Base-by-base conservation (phyloP, 2,797 vertebrate genomes). In the Momotus momota region DNA sequence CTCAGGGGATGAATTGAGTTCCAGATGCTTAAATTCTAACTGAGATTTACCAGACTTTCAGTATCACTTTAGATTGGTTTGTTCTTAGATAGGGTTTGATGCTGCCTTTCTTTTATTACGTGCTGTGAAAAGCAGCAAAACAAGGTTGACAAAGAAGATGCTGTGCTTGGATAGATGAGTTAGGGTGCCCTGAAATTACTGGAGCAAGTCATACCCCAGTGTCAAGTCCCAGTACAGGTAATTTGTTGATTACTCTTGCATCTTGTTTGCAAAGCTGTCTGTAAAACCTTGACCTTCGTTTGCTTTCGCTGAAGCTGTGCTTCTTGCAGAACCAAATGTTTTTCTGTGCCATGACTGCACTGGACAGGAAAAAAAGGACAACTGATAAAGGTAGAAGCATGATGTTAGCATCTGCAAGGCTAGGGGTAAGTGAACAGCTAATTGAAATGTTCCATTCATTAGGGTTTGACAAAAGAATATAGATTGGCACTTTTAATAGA, bases 321-420 rank as follows among this genome's bases (percentile, higher is more conserved):
- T 72, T 72, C 38, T 67, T 85, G 49, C 70, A 64, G 81, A 88
- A 35, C 19, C 8, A 27, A 83, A 38, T 1, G 1, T 1, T 4
- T 41, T 77, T 51, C 48, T 51, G 9, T 67, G 48, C 29, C 7
- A 1, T 75, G 58, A 29, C 58, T 73, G 60, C 43, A 13, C 38
- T 23, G 41, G 62, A 5, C 27, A 35, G 71, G 70, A 72, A 89
- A 74, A 31, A 54, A 1, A 35, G 0, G 46, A 35, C 51, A 62
- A 3, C 23, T 0, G 0, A 0, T 48, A n/a, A 33, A 20, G 11
- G 33, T 4, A 62, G 40, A 81, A 69, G 25, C 0, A 0, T 31
- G 12, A 58, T 79, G 23, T 48, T 41, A 21, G 55, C n/a, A 58
- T 33, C 23, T 77, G 75, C 45, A 46, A 23, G 46, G 43, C 48